phyloP scores from a whole-genome alignment of 2,888 invertebrate species.

The Hartigia nigra region DNA sequence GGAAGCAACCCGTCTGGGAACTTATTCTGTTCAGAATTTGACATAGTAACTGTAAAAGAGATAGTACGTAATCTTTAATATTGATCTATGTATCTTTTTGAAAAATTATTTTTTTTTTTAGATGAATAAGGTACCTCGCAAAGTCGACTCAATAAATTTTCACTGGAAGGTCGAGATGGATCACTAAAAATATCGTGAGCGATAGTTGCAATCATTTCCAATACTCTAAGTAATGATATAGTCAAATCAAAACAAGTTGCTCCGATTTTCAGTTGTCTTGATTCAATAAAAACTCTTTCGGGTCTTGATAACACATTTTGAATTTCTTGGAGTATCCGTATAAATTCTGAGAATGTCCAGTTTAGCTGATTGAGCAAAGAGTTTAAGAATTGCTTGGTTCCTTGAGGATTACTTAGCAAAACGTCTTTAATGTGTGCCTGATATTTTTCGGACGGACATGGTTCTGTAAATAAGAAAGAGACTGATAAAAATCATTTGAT shows the following conservation, averaged over 20 bases:
- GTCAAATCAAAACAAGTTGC: conserved; percentile 87
- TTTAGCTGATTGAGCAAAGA: conserved; percentile 85
- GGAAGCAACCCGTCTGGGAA: conserved; percentile 77
- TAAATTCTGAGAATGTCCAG: conserved; percentile 91
- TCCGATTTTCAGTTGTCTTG: conserved; percentile 82
- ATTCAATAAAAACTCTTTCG: conserved; percentile 74
- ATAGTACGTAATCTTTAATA: neutral
- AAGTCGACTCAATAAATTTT: conserved; percentile 77
- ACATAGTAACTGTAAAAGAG: conserved; percentile 73
- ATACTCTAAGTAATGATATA: conserved; percentile 79
- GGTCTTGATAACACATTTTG: conserved; percentile 73
- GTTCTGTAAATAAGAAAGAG: conserved; percentile 67
- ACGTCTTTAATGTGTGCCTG: conserved; percentile 75
- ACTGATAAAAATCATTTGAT: neutral
- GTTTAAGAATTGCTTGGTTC: conserved; percentile 78
- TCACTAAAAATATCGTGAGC: conserved; percentile 76
- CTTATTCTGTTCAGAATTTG: conserved; percentile 84
- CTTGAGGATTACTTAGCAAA: conserved; percentile 72
- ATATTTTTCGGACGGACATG: conserved; percentile 76
- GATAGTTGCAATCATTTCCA: conserved; percentile 81
- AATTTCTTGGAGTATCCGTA: conserved; percentile 85
- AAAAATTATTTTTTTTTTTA: conserved; percentile 1
- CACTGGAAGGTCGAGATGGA: conserved; percentile 72
- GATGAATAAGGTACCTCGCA: conserved; percentile 68
- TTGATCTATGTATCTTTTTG: neutral